Base-by-base conservation (phyloP, 1,140 invertebrate genomes). In the Bombus impatiens region DNA sequence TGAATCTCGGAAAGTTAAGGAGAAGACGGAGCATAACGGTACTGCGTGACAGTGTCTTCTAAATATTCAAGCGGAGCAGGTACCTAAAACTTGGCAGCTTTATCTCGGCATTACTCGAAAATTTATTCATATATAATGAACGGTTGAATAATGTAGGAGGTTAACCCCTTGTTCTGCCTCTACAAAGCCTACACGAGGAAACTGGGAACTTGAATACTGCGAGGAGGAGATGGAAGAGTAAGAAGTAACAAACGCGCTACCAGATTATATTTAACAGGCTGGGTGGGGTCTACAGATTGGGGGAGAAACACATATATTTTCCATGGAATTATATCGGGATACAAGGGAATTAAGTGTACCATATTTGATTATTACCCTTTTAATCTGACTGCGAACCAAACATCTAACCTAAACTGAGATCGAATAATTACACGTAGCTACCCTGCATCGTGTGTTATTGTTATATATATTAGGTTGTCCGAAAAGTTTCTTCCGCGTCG, bases 51-150 rank as follows among this genome's bases (percentile, higher is more conserved):
- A 95, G 94, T 93, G 93, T 92, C 93, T 92, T 89, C 94, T 95
- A 94, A 95, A 95, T 95, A 95, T 95, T 95, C 93, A 95, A 92
- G 93, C 82, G 93, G 84, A 85, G 87, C 92, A 91, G 93, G 92
- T 92, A 93, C 92, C 94, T 93, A 95, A 95, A 95, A 95, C 94
- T 95, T 95, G 95, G 95, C 94, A 94, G 95, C 95, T 95, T 95
- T 95, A 95, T 95, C 94, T 95, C 93, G 94, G 93, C 94, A 95
- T 95, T 95, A 94, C 95, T 95, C 94, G 94, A 95, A 95, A 95
- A 95, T 95, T 95, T 95, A 95, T 95, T 95, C 95, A 95, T 95
- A 95, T 95, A 95, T 95, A 95, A 95, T 95, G 94, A 95, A 94
- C 92, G 84, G 57, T 67, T 95, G 93, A 95, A 95, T 95, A 94